phyloP scores from a whole-genome alignment of 2,797 vertebrate genomes.

The Coregonus suidteri region DNA sequence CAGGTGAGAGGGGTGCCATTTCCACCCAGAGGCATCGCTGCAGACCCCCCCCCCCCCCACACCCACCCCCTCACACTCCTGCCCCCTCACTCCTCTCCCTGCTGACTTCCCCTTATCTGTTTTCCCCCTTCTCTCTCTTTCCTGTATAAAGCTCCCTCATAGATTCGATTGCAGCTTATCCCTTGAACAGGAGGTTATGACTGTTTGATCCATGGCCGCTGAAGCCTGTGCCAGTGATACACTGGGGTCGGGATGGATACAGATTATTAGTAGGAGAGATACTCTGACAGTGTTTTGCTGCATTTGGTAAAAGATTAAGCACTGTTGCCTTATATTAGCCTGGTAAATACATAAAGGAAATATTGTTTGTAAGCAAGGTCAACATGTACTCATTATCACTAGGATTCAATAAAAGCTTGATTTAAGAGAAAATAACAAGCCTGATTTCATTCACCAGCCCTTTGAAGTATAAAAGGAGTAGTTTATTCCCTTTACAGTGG shows the following conservation, averaged over 20 bases:
- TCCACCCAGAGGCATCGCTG: conserved; percentile 45
- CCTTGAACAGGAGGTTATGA: conserved; percentile 76
- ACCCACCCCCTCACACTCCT: neutral
- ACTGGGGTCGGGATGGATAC: conserved; percentile 63
- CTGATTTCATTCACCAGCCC: conserved; percentile 54
- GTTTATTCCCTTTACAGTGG: conserved; percentile 67
- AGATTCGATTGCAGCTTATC: conserved; percentile 72
- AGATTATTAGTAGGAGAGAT: conserved; percentile 63
- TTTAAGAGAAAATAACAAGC: conserved; percentile 46
- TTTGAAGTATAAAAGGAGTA: conserved; percentile 76
- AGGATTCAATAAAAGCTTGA: conserved; percentile 69
- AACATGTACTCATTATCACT: conserved; percentile 67
- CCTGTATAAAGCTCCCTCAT: conserved; percentile 65
- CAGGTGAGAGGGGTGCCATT: conserved; percentile 55
- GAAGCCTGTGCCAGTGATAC: conserved; percentile 66
- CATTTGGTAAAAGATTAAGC: conserved; percentile 75
- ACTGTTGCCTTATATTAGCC: conserved; percentile 74
- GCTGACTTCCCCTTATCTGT: neutral
- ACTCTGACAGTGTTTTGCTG: conserved; percentile 63
- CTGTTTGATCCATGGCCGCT: conserved; percentile 74
- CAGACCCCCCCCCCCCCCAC: conserved; percentile 5
- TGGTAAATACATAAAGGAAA: conserved; percentile 62
- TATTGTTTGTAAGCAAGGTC: conserved; percentile 69
- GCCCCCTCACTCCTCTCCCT: conserved; percentile 39
- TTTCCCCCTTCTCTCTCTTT: conserved; percentile 28